These are phyloP conservation scores for Chamaea fasciata DNA, from an alignment of 2,113 vertebrate species.

Conservation along the genomic window DNA sequence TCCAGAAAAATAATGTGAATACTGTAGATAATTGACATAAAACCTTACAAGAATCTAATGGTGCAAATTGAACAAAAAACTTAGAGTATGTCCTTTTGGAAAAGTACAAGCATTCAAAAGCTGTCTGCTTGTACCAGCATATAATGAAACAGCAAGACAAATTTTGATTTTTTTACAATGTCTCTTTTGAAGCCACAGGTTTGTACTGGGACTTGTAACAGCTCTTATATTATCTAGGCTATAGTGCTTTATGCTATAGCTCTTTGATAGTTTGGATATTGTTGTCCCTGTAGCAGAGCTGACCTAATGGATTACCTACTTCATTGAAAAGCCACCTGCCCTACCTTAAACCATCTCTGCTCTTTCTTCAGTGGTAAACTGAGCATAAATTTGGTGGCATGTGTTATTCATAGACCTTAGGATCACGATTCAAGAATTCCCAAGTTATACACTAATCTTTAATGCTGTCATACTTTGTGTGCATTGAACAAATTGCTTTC, in stretches of 20 bases:
- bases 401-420: neutral
- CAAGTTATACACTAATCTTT: neutral
- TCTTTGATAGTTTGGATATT: neutral
- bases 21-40: neutral
- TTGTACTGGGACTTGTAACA: neutral
- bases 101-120: neutral
- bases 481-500: neutral
- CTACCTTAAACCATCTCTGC: neutral
- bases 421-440: neutral
- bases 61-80: neutral
- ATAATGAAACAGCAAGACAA: neutral
- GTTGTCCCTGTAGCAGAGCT: neutral
- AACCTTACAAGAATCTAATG: neutral
- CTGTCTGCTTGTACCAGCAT: neutral
- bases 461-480: neutral
- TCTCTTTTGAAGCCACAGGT: neutral
- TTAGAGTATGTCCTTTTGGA: neutral
- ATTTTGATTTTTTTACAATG: neutral
- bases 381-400: neutral
- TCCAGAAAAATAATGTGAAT: neutral
- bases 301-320: neutral
- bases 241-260: neutral
- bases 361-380: neutral
- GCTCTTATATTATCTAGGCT: neutral
- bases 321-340: neutral